Conservation (phyloP, 2,888 invertebrate genomes). For the Apamea sordens region DNA sequence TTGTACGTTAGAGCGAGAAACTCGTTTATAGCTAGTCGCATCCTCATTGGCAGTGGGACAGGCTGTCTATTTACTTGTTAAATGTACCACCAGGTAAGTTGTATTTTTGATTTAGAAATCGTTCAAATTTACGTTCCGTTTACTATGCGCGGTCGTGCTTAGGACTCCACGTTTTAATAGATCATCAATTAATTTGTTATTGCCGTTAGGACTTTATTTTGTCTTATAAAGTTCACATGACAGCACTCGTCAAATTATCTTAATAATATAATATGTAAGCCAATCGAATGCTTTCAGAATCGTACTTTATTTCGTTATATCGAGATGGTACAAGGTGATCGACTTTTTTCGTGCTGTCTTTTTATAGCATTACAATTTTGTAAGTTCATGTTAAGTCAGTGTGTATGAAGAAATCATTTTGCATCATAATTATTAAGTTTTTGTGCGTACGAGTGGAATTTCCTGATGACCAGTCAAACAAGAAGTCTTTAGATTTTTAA, state of each 20-base stretch:
- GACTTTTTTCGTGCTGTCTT: neutral
- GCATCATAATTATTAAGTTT: neutral
- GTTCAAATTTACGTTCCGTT: no score
- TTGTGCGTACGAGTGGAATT: conserved; percentile 32
- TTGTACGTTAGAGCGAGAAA: no score
- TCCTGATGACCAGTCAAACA: neutral
- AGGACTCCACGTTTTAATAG: neutral
- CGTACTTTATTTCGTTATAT: neutral
- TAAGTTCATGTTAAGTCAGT: neutral
- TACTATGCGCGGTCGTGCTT: no score
- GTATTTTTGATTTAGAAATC: neutral
- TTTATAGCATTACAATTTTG: neutral
- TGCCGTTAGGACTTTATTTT: neutral
- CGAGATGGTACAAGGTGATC: neutral
- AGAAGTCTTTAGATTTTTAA: neutral
- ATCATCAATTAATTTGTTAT: neutral
- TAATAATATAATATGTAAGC: neutral
- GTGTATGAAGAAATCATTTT: conserved; percentile 8
- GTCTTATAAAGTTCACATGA: neutral
- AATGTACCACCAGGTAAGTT: neutral
- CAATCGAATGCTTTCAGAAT: neutral
- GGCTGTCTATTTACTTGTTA: no score
- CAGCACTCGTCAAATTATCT: neutral
- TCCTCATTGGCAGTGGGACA: no score
- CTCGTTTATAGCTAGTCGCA: no score